A percentile compares a stretch with the other conserved stretches of the same genome.
phyloP scores from a whole-genome alignment of 2,113 vertebrate genomes.

The Pleuronectes platessa region DNA sequence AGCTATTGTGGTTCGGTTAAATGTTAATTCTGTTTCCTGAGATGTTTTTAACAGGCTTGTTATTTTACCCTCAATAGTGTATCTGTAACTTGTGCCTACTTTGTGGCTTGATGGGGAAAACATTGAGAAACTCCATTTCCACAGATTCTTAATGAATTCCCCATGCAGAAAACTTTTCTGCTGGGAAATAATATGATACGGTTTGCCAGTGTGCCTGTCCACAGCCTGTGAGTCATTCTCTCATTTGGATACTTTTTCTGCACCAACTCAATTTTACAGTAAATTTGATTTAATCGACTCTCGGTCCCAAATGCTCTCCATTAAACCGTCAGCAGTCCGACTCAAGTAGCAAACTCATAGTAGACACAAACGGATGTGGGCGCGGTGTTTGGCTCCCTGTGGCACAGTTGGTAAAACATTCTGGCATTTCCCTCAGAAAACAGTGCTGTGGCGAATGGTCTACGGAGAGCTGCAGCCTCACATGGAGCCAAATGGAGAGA shows the following conservation, averaged over 20 bases:
- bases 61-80: not conserved
- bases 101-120: slow-evolving; percentile 17
- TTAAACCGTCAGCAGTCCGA: not conserved
- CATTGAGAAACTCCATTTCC: slow-evolving; percentile 40
- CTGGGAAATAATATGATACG: slow-evolving; percentile 60
- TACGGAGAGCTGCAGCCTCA: slow-evolving; percentile 53
- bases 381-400: slow-evolving; percentile 33
- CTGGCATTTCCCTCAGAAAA: slow-evolving; percentile 65
- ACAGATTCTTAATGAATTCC: slow-evolving; percentile 49
- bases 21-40: slow-evolving; percentile 23
- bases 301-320: slow-evolving; percentile 6
- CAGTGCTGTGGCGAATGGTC: slow-evolving; percentile 42
- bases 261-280: slow-evolving; percentile 8
- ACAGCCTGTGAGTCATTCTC: slow-evolving; percentile 67
- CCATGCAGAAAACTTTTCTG: slow-evolving; percentile 35
- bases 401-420: slow-evolving; percentile 45
- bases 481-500: slow-evolving; percentile 51
- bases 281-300: not conserved
- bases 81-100: slow-evolving; percentile 1
- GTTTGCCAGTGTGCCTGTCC: slow-evolving; percentile 37
- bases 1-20: slow-evolving; percentile 25
- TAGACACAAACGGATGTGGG: slow-evolving; percentile 14
- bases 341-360: slow-evolving; percentile 2
- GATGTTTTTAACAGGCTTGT: slow-evolving; percentile 43
- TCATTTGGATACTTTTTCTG: slow-evolving; percentile 14